Conservation (phyloP, 1,140 invertebrate genomes). For the Trichonephila inaurata region DNA sequence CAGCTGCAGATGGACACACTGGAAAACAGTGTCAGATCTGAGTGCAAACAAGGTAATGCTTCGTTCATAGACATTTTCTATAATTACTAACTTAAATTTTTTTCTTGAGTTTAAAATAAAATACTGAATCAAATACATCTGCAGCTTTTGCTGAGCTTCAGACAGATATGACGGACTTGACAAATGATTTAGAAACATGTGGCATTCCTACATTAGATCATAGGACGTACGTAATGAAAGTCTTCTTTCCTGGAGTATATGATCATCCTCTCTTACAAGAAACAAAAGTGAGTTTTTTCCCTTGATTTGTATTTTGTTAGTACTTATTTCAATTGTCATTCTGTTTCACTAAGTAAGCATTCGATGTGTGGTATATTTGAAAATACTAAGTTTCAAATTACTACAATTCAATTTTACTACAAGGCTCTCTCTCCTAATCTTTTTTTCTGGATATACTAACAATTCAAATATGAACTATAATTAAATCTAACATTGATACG, state of each 20-base stretch:
- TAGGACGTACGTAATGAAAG: constrained; percentile 98
- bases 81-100: neutral
- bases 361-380: no score
- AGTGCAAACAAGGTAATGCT: constrained; percentile 93
- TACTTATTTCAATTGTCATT: no score
- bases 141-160: constrained; percentile 99
- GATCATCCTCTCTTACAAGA: constrained; percentile 94
- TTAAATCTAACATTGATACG: no score
- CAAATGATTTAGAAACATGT: constrained; percentile 95
- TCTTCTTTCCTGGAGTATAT: constrained; percentile 97
- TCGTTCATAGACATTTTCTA: no score
- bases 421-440: no score
- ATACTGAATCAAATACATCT: constrained; percentile 51
- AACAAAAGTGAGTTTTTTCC: constrained; percentile 79
- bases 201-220: constrained; percentile 98
- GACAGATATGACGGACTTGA: constrained; percentile 99
- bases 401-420: no score
- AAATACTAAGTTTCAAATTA: no score
- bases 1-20: constrained; percentile 99
- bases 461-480: no score
- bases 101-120: neutral
- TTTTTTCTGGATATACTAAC: no score
- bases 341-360: no score
- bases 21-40: constrained; percentile 97
- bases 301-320: neutral